Conservation (phyloP, 2,888 invertebrate genomes). For the Thymelicus lineola region DNA sequence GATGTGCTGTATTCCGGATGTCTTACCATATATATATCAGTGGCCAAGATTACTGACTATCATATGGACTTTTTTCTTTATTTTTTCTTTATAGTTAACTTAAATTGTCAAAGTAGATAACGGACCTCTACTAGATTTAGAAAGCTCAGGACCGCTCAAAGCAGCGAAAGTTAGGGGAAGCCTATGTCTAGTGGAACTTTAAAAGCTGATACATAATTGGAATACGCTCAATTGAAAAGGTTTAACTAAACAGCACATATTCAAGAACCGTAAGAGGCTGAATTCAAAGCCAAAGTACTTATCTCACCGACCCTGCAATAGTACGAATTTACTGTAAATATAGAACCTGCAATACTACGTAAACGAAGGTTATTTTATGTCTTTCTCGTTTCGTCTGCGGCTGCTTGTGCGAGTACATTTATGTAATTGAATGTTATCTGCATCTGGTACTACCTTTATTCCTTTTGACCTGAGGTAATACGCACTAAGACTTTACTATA, state of each 20-base stretch:
- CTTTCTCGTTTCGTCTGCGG: neutral
- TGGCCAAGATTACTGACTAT: too few relatives aligned
- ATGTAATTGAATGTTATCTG: conserved; percentile 3
- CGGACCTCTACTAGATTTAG: too few relatives aligned
- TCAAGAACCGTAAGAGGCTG: neutral
- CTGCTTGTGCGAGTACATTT: neutral
- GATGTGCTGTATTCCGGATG: too few relatives aligned
- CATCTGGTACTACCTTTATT: neutral
- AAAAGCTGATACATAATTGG: too few relatives aligned
- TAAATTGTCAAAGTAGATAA: too few relatives aligned
- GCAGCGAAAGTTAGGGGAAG: too few relatives aligned
- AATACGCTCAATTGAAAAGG: neutral
- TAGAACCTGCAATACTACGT: conserved; percentile 1
- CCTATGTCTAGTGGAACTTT: too few relatives aligned
- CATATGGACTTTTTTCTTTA: too few relatives aligned
- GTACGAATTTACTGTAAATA: neutral
- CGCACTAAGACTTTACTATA: too few relatives aligned
- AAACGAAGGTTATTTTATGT: neutral
- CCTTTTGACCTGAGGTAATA: neutral
- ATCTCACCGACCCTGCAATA: neutral
- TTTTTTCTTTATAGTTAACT: too few relatives aligned
- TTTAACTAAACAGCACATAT: neutral
- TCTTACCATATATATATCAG: too few relatives aligned
- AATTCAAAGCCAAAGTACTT: neutral
- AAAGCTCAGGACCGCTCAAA: too few relatives aligned